Base-by-base conservation (phyloP, 2,888 invertebrate genomes). In the Perizoma flavofasciatum region DNA sequence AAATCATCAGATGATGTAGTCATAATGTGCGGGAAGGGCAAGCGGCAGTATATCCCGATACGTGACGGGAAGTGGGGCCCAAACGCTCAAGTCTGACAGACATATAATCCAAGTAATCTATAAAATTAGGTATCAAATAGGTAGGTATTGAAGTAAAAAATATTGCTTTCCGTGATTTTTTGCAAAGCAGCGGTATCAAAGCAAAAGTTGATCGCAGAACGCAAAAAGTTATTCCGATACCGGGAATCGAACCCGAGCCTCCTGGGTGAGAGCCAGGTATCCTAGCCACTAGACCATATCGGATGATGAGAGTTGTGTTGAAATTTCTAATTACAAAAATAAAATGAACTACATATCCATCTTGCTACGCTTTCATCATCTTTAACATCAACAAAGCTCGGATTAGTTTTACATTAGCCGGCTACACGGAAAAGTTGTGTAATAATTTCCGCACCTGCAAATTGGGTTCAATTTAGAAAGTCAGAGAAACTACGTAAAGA, bases 231-330 rank as follows among this genome's bases (percentile, higher is more conserved):
- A 57, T 78, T 78, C 78, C 79, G 77, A 77, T 79, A 79, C 80
- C 92, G 92, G 92, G 91, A 92, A 92, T 93, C 91, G 92, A 93
- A 93, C 92, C 93, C 92, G 92, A 89, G 91, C 92, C 92, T 92
- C 94, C 94, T 94, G 94, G 94, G 93, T 94, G 94, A 94, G 93
- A 94, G 94, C 94, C 94, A 94, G 94, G 93, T 94, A 94, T 94
- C 94, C 94, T 94, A 94, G 93, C 94, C 94, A 94, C 94, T 94
- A 94, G 93, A 94, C 93, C 92, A 93, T 93, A 93, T 77, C 79
- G 78, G 79, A 79, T 67, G 4, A 6, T 41, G 10, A 4, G 3
- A 4, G 0, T 0, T 0, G 5, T 10, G 4, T 4, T 10, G 41
- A 41, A 41, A 41, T 41, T 41, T 4, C 41, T 0, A 10, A 5